phyloP scores from a whole-genome alignment of 2,797 vertebrate genomes.

The Perodicticus potto region DNA sequence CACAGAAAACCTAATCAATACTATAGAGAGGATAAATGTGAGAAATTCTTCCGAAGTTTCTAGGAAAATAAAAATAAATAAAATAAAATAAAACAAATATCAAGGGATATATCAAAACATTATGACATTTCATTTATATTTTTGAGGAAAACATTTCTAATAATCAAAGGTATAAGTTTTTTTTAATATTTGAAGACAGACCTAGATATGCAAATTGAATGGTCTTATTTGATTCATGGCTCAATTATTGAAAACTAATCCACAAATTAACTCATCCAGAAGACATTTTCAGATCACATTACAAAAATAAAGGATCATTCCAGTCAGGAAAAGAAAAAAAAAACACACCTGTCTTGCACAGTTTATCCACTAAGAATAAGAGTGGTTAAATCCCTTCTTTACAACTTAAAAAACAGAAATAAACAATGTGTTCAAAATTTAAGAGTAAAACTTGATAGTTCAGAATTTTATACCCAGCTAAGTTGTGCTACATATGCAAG shows the following conservation, averaged over 20 bases:
- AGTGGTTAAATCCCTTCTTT: neutral
- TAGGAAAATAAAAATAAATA: neutral
- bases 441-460: neutral
- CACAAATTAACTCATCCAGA: neutral
- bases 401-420: neutral
- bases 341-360: neutral
- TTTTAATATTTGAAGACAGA: neutral
- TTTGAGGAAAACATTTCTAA: neutral
- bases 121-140: neutral
- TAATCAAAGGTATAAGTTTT: neutral
- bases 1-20: neutral
- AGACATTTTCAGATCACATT: neutral
- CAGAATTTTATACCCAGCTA: neutral
- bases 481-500: neutral
- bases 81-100: neutral
- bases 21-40: neutral
- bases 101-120: neutral
- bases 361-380: neutral
- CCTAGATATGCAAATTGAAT: neutral
- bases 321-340: neutral
- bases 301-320: neutral
- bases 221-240: neutral
- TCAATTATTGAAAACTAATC: neutral
- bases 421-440: neutral
- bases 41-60: slow-evolving; percentile 14